phyloP scores from a whole-genome alignment of 37 sponge, comb jelly and placozoan genomes.

The Petrosia ficiformis region DNA sequence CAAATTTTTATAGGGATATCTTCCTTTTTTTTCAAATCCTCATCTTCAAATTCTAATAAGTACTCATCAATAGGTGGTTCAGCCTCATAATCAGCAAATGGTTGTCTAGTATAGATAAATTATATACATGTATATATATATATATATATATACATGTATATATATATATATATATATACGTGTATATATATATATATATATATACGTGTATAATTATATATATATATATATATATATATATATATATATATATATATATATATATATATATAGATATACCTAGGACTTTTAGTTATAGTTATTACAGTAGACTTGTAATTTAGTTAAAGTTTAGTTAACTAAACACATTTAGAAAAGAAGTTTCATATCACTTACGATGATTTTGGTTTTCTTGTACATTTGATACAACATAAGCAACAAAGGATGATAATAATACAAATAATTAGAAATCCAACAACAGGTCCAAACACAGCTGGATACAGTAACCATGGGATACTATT shows the following conservation, averaged over 20 bases:
- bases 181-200: no score
- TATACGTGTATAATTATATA: no score
- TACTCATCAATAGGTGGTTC: neutral
- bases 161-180: no score
- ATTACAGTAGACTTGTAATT: no score
- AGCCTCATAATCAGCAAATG: neutral
- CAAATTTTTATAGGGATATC: slow-evolving; percentile 37
- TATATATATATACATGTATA: slow-evolving; percentile 21
- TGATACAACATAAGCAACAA: slow-evolving; percentile 12
- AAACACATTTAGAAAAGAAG: no score
- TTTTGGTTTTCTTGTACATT: slow-evolving; percentile 7
- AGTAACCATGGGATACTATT: neutral
- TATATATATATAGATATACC: no score
- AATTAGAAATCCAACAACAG: slow-evolving; percentile 30
- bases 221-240: no score
- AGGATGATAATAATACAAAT: slow-evolving; percentile 12
- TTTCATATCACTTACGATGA: no score
- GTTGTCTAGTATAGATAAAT: neutral
- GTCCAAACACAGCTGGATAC: slow-evolving; percentile 31
- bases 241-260: no score
- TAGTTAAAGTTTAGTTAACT: no score
- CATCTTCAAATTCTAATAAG: neutral
- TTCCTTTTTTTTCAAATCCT: slow-evolving; percentile 5
- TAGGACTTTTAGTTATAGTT: no score
- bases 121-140: slow-evolving; percentile 18